A percentile compares a stretch with the other conserved stretches of the same genome.
These are phyloP conservation scores for Coregonus ussuriensis DNA, from an alignment of 2,797 vertebrate genomes.

Conservation along the genomic window DNA sequence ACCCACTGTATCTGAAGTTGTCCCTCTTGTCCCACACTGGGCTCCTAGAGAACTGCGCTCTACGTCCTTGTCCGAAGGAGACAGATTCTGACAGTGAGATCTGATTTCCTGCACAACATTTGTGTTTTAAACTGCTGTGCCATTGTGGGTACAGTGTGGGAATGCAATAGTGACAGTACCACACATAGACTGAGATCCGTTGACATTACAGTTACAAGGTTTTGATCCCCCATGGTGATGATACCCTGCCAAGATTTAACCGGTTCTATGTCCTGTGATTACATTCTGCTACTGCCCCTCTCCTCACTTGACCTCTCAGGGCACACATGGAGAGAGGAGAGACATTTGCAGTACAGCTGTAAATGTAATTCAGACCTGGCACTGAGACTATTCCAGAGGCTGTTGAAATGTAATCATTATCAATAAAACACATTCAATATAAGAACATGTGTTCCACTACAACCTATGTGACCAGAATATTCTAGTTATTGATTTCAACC, in stretches of 20 bases:
- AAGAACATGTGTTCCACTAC: no score
- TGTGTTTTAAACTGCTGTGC: conserved; percentile 40
- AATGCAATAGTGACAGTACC: conserved; percentile 14
- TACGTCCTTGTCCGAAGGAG: no score
- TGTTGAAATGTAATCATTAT: no score
- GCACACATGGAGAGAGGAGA: conserved; percentile 22
- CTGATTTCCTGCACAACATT: conserved; percentile 19
- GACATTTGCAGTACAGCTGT: background rate
- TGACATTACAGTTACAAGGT: conserved; percentile 58
- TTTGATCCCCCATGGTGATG: conserved; percentile 54
- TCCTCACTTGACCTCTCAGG: conserved; percentile 54
- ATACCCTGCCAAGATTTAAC: conserved; percentile 46
- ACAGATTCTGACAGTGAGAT: no score
- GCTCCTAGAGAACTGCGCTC: no score
- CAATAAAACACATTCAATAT: no score
- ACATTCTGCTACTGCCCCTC: conserved; percentile 49
- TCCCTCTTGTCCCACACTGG: no score
- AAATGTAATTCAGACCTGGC: background rate
- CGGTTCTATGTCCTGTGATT: conserved; percentile 60
- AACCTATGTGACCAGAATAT: no score
- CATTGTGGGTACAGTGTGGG: conserved; percentile 21
- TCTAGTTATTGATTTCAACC: no score
- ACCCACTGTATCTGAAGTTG: no score
- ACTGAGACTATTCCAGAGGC: background rate
- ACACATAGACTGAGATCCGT: conserved; percentile 33